Percentiles rank a stretch among this genome's conserved stretches.
phyloP scores from a whole-genome alignment of 2,113 vertebrate genomes.

The Oostethus manadensis region DNA sequence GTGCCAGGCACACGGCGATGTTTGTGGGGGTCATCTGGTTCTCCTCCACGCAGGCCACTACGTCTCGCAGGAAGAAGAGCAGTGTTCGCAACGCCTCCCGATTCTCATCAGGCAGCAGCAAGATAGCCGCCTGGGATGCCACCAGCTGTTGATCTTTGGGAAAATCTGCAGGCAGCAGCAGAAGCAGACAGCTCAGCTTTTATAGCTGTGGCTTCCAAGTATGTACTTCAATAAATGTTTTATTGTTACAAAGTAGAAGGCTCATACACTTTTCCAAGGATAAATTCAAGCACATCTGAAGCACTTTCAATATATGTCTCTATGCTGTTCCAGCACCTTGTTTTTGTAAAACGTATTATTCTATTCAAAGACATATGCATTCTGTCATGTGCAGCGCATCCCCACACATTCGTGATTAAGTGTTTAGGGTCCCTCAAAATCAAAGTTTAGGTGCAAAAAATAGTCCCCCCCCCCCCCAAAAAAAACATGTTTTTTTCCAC shows the following conservation, averaged over 20 bases:
- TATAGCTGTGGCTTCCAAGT: neutral
- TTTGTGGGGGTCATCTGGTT: conserved; percentile 91
- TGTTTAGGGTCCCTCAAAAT: too few relatives aligned
- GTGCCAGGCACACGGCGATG: conserved; percentile 83
- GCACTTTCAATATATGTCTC: neutral
- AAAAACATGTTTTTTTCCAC: too few relatives aligned
- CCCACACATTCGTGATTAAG: too few relatives aligned
- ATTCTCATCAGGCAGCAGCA: conserved; percentile 84
- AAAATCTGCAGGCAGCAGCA: conserved; percentile 62
- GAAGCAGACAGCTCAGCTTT: neutral
- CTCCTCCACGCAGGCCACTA: conserved; percentile 76
- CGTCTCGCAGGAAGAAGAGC: conserved; percentile 79
- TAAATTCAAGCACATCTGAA: neutral
- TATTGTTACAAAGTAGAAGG: neutral
- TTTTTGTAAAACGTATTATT: neutral
- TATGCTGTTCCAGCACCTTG: neutral
- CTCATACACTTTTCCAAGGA: neutral
- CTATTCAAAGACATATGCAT: too few relatives aligned
- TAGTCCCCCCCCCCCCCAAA: too few relatives aligned
- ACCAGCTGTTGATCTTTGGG: conserved; percentile 80
- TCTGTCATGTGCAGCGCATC: too few relatives aligned
- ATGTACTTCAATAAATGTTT: neutral
- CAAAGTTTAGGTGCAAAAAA: too few relatives aligned
- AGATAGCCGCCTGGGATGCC: conserved; percentile 79
- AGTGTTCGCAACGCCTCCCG: conserved; percentile 79